Base-by-base conservation (phyloP, 1,140 invertebrate genomes). In the Lucilia sericata region DNA sequence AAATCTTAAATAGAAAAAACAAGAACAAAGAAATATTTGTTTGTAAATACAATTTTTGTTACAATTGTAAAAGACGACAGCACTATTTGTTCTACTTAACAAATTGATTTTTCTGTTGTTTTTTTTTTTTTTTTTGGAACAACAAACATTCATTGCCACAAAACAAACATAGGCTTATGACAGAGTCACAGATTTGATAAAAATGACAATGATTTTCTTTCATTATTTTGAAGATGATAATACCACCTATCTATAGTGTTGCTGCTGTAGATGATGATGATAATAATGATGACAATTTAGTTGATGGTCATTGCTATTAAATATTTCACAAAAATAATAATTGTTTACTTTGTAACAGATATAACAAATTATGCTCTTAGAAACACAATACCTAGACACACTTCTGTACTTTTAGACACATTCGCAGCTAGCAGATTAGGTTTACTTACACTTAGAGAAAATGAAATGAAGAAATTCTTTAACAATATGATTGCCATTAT, bases 231-330 rank as follows among this genome's bases (percentile, higher is more conserved):
- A 55, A 55, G 51, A 14, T 55, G 17, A 55, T 17, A 55, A 13
- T n/a, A 12, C 25, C 25, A 12, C 25, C 25, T 55, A 14, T 55
- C 7, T 5, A 5, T 7, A 2, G 42, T 42, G 42, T 12, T 55
- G 51, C 7, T 55, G 51, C 13, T 55, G 2, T 55, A 55, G 25
- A 55, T 55, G 12, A 55, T 51, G 49, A 51, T 55, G 51, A 55
- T 12, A 55, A 55, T n/a, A 14, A 55, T 55, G 17, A 42, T 42
- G 42, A 42, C 42, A 10, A 42, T 42, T 42, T 42, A 42, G 42
- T 42, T 42, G 42, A 55, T n/a, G 51, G 51, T 55, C 51, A 55
- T 55, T 55, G 51, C 51, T 55, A 55, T 55, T 55, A 55, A 55
- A 55, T 12, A 55, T 55, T 55, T 55, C 51, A 55, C 51, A 55